phyloP scores from a whole-genome alignment of 53 echinoderm and acorn worm species.

The Hippasteria phrygiana region DNA sequence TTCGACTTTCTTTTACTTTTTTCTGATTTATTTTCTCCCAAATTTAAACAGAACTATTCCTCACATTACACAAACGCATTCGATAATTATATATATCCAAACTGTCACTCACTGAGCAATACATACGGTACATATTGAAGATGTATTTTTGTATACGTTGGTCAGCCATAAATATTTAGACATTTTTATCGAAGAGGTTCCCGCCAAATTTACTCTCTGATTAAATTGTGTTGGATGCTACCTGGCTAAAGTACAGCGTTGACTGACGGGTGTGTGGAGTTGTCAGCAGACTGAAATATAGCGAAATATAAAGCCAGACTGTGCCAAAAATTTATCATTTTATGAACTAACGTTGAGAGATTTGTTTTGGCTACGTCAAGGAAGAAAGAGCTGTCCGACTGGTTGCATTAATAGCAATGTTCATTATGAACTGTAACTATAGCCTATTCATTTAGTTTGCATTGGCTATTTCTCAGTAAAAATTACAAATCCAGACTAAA shows the following conservation, averaged over 20 bases:
- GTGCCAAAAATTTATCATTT: not conserved
- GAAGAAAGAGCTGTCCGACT: no score
- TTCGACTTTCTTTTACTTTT: no score
- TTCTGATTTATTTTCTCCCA: not conserved
- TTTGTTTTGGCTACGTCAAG: no score
- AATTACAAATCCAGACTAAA: no score
- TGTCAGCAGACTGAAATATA: not conserved
- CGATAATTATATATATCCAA: not conserved
- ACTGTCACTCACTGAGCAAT: not conserved
- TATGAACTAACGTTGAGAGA: no score
- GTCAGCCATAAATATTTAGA: conserved; percentile 38
- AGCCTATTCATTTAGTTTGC: no score
- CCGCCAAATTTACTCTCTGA: conserved; percentile 28
- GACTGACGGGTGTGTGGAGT: not conserved
- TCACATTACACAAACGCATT: not conserved
- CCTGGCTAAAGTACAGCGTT: not conserved
- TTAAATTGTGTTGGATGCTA: conserved; percentile 20
- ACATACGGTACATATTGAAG: not conserved
- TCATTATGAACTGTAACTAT: no score
- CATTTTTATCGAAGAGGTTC: conserved; percentile 21
- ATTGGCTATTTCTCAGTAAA: no score
- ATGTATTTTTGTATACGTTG: not conserved
- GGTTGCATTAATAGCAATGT: no score
- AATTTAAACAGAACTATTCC: no score
- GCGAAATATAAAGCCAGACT: not conserved